Evolutionary conservation across 2,797 vertebrate genomes (phyloP).

Genomic region (Macrochelys suwanniensis): DNA sequence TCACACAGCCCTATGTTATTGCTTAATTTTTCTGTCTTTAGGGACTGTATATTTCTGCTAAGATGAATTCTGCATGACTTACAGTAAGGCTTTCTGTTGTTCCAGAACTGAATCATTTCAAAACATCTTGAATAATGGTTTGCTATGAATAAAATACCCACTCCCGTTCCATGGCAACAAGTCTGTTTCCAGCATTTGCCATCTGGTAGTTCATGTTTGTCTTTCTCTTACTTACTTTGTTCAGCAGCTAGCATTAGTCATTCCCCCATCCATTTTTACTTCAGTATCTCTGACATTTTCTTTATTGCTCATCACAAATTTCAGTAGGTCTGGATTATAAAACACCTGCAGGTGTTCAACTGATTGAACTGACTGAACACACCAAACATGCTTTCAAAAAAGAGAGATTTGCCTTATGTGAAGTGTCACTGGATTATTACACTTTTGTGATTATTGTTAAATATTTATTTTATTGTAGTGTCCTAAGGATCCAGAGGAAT

Average conservation of each 20-base stretch:
- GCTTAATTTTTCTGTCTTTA: not conserved
- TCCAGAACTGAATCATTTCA: not conserved
- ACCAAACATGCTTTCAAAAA: conserved; percentile 6
- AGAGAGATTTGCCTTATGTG: not conserved
- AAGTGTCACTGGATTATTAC: not conserved
- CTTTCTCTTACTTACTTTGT: not conserved
- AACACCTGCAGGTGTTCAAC: conserved; percentile 5
- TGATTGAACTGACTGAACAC: conserved; percentile 4
- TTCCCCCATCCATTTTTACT: conserved; percentile 74
- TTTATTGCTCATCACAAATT: conserved; percentile 50
- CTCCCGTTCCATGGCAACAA: conserved; percentile 75
- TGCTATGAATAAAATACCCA: conserved; percentile 33
- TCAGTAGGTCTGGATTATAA: conserved; percentile 23
- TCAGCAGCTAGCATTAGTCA: conserved; percentile 53
- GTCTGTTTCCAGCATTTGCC: conserved; percentile 71
- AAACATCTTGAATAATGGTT: not conserved
- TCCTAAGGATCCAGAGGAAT: not conserved
- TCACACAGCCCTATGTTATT: not conserved
- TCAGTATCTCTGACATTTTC: conserved; percentile 60
- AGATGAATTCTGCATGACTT: not conserved
- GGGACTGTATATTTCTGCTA: not conserved
- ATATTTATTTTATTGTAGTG: not conserved
- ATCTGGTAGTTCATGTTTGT: conserved; percentile 73
- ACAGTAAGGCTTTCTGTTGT: not conserved
- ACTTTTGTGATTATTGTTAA: not conserved